Evolutionary conservation across 2,888 invertebrate genomes (phyloP), one percentile per base, ranked within the genome.

Genomic region (Papilio protenor): DNA sequence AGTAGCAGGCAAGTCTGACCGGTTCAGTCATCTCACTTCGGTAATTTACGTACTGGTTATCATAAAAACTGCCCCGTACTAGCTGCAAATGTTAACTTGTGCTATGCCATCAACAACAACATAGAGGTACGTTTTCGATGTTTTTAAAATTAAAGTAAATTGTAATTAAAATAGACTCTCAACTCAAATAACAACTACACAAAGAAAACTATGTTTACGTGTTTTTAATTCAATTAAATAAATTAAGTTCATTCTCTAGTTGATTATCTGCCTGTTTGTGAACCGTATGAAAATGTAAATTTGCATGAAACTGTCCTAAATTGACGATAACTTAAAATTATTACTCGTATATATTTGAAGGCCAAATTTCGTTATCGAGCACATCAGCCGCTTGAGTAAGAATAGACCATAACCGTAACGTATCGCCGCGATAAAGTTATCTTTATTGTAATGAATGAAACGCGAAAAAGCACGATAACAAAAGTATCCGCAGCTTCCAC

Each of bases 391-490:
- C 66, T n/a, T 11, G 8, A 64, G 33, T 40, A 1, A 40, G 66
- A 66, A 66, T 66, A 66, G 66, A 66, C 66, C n/a, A 40, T 66
- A 66, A 66, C 40, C 33, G 66, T 66, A 40, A 66, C 33, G 40
- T 66, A 66, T 66, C 66, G 66, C 33, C 66, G 61, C 33, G 40
- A 66, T 66, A 33, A 18, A 66, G n/a, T 66, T 66, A 66, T 66
- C 66, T 66, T 66, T 66, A 66, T 66, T 66, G 33, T 66, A 40
- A 33, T 40, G 40, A 66, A 66, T 66, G 66, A 66, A n/a, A 45
- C 40, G 59, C 73, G 73, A 40, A 59, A 47, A 73, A 18, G 59
- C 45, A 47, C 73, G 73, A 73, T 73, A 73, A 73, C 49, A 23
- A 23, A 59, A 61, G 12, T 33, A 40, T 45, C 57, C n/a, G 33